Base-by-base conservation (phyloP, 2,888 invertebrate genomes). In the Linhomoeus sp. region DNA sequence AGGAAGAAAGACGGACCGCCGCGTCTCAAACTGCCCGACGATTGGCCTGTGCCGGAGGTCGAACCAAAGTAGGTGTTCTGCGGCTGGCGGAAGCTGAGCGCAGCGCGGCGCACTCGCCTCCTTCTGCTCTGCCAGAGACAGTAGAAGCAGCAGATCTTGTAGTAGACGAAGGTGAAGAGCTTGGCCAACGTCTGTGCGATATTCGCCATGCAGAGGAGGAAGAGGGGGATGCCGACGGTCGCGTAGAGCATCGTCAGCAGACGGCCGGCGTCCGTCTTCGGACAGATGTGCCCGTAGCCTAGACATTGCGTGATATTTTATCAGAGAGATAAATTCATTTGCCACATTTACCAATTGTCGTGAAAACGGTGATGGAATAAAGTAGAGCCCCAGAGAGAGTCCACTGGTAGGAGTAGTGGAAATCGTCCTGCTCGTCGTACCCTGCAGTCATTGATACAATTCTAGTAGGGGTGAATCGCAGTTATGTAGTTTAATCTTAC, bases 281-380 rank as follows among this genome's bases (percentile, higher is more conserved):
- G 92, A 43, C 82, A 79, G 58, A 94, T 83, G 67, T 94, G 87
- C 50, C 94, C 92, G 70, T 94, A 94, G 60, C 92, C 92, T 92
- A 73, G 15, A 17, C 2, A 33, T 47, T 19, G 5, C 7, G n/a
- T n/a, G n/a, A n/a, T n/a, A n/a, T n/a, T n/a, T n/a, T n/a, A n/a
- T n/a, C n/a, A n/a, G n/a, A n/a, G n/a, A n/a, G n/a, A n/a, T n/a
- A n/a, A n/a, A n/a, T n/a, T n/a, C n/a, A n/a, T n/a, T n/a, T n/a
- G n/a, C n/a, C n/a, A n/a, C n/a, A n/a, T n/a, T n/a, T 53, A 67
- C 68, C 68, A 25, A 69, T 68, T 0, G 68, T 69, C 19, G 68
- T 69, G 56, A 69, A 68, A 15, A 68, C 66, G 0, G 66, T 67
- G 45, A 67, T 66, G 20, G 68, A 68, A 53, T 66, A 69, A 22